These are phyloP conservation scores for Pelobates fuscus DNA, from an alignment of 2,113 vertebrate genomes.

Conservation along the genomic window DNA sequence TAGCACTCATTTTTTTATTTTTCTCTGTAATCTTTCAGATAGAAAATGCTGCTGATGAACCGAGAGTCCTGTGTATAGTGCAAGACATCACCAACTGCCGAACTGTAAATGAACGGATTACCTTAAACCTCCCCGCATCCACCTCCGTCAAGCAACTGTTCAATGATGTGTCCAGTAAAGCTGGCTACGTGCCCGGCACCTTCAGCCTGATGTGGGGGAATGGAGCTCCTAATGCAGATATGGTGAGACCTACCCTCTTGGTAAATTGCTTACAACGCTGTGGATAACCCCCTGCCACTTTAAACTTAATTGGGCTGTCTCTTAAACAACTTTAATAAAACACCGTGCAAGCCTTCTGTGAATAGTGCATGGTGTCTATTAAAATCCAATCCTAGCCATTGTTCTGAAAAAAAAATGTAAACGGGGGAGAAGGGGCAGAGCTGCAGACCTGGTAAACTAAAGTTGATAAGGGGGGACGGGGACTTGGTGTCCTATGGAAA, in stretches of 20 bases:
- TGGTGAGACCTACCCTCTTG: slow-evolving; percentile 66
- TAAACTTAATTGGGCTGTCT: background rate
- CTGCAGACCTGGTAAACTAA: too few relatives aligned
- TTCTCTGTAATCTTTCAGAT: slow-evolving; percentile 73
- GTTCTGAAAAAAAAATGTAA: too few relatives aligned
- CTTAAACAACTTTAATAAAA: too few relatives aligned
- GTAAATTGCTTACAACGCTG: too few relatives aligned
- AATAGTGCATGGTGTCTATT: too few relatives aligned
- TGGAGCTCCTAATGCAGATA: slow-evolving; percentile 66
- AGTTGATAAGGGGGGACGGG: too few relatives aligned
- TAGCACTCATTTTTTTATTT: too few relatives aligned
- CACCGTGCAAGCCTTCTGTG: too few relatives aligned
- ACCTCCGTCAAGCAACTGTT: slow-evolving; percentile 84
- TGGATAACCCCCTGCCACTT: background rate
- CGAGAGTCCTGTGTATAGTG: slow-evolving; percentile 93
- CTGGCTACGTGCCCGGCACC: slow-evolving; percentile 87
- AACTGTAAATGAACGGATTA: slow-evolving; percentile 85
- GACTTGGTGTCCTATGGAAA: too few relatives aligned
- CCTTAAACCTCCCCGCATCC: slow-evolving; percentile 93
- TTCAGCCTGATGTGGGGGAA: slow-evolving; percentile 87
- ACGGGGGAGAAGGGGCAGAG: too few relatives aligned
- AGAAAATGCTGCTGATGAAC: slow-evolving; percentile 95
- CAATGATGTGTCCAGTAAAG: slow-evolving; percentile 89
- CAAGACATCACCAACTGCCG: slow-evolving; percentile 94
- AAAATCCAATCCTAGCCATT: too few relatives aligned